Percentiles rank a stretch among this genome's conserved stretches.
These are phyloP conservation scores for Sebastes baramenuke DNA, from an alignment of 2,797 vertebrate species.

Conservation along the genomic window DNA sequence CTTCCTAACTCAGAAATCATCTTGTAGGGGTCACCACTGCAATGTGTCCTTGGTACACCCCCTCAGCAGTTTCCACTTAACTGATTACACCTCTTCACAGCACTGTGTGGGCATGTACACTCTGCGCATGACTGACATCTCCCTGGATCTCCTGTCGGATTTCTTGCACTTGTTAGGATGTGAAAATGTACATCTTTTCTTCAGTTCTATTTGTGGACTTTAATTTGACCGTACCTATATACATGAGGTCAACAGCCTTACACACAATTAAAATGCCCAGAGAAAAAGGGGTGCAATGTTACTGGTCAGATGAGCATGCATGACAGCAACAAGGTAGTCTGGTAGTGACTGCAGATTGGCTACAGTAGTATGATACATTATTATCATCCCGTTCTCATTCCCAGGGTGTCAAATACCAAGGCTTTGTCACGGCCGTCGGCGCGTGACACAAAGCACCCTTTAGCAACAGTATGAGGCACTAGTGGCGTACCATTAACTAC, in stretches of 20 bases:
- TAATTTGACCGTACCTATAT: background rate
- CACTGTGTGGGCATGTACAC: background rate
- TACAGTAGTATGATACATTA: background rate
- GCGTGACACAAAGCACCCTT: too few relatives aligned
- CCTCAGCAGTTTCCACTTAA: constrained; percentile 8
- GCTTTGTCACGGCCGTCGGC: too few relatives aligned
- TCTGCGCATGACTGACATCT: background rate
- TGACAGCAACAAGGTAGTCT: background rate
- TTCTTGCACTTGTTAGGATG: background rate
- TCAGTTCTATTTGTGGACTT: background rate
- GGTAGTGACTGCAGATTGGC: background rate
- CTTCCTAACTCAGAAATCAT: background rate
- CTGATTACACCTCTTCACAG: background rate
- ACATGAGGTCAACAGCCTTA: background rate
- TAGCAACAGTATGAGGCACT: too few relatives aligned
- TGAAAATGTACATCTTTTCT: constrained; percentile 3
- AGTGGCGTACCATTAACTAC: too few relatives aligned
- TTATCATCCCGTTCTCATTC: rapidly evolving
- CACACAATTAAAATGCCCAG: background rate
- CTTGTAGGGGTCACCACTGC: background rate
- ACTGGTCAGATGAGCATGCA: background rate
- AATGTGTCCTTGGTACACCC: background rate
- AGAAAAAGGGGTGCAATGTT: background rate
- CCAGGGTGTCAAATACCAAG: too few relatives aligned
- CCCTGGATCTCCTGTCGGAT: background rate